Base-by-base conservation (phyloP, 2,888 invertebrate genomes). In the Eristalis intricaria region DNA sequence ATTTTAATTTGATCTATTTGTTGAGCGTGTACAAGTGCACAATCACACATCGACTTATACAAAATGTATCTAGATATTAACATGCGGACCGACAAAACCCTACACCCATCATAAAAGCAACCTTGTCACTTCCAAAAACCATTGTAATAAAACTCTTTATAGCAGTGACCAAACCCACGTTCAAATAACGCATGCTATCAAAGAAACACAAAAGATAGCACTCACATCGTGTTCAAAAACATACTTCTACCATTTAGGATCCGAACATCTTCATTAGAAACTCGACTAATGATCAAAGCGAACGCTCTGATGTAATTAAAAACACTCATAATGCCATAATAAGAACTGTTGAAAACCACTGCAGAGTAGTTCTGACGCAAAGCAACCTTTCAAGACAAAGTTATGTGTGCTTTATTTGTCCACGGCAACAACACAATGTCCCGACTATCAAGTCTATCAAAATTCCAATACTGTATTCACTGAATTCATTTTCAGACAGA, bases 401-500 rank as follows among this genome's bases (percentile, higher is more conserved):
- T 43, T 61, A 38, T 68, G 22, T 38, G 19, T 66, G 66, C 73
- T 68, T 68, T 80, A 68, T 74, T 74, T 63, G 73, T 38, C 58
- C 50, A 63, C 13, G 22, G 19, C 19, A 66, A 19, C 19, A 35
- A 65, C 40, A 69, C 35, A 63, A 73, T 50, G 22, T 13, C 35
- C 23, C 73, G 60, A 79, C 65, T 19, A 60, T 11, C 26, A 65
- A 38, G 74, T 82, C 82, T 82, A 84, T 86, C 73, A 78, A 82
- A 69, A 82, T 86, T 86, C 78, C 82, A 69, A 77, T 73, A 1
- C 69, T 29, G 82, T 32, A 32, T 32, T 74, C 58, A 68, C 60
- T 32, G 50, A 74, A 74, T 73, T 77, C 81, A 82, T 85, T 85
- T 85, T 77, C 23, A 64, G 73, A 77, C 76, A 85, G 60, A 85